These are phyloP conservation scores for Habrosyne pyritoides DNA, from an alignment of 2,888 invertebrate genomes.

Conservation along the genomic window DNA sequence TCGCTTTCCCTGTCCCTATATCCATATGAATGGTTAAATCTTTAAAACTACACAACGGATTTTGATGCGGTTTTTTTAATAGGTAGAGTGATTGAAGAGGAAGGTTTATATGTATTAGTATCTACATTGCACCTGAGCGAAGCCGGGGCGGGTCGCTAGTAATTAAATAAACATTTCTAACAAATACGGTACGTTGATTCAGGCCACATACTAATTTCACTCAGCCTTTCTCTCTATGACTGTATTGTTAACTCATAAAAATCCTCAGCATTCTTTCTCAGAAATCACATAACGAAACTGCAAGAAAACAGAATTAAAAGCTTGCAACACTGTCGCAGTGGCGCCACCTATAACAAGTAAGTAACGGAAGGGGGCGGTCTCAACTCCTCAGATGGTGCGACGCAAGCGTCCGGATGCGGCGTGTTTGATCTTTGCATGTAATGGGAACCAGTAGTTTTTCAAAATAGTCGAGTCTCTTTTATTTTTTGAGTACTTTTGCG, in stretches of 20 bases:
- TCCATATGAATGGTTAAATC: too few species aligned
- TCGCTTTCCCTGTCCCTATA: too few species aligned
- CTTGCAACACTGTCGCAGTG: conserved; percentile 34
- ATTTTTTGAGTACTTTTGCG: neutral
- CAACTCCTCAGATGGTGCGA: conserved; percentile 22
- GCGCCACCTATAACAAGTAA: conserved; percentile 38
- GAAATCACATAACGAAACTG: neutral
- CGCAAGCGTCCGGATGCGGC: conserved; percentile 7
- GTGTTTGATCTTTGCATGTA: conserved; percentile 2
- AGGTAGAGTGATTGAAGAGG: too few species aligned
- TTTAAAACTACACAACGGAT: too few species aligned
- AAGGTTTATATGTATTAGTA: too few species aligned
- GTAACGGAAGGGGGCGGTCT: conserved; percentile 44
- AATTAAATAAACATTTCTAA: too few species aligned
- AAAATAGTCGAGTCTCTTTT: neutral
- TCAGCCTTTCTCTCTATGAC: too few species aligned
- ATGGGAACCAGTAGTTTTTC: neutral
- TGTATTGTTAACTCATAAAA: neutral
- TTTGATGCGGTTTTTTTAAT: too few species aligned
- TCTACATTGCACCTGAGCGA: too few species aligned
- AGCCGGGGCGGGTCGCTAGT: too few species aligned
- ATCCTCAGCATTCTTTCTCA: neutral
- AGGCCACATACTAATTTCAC: too few species aligned
- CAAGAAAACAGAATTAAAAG: neutral
- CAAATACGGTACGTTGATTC: too few species aligned